A percentile compares a stretch with the other conserved stretches of the same genome.
These are phyloP conservation scores for Battus philenor DNA, from an alignment of 1,140 invertebrate genomes.

Conservation along the genomic window DNA sequence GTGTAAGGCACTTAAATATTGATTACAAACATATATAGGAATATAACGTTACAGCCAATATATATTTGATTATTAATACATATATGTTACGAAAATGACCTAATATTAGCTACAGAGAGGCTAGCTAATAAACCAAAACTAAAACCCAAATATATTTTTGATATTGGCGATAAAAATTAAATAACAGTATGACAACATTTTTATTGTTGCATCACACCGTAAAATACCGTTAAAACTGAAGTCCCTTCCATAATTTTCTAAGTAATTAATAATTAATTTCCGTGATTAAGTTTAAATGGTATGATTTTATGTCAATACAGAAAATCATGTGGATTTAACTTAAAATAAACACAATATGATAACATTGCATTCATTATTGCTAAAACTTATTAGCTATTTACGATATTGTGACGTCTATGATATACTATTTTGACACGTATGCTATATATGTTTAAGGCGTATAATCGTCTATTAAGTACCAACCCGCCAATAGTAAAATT, in stretches of 20 bases:
- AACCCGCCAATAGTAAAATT: slow-evolving; percentile 18
- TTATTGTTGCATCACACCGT: neutral
- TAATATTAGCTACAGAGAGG: too few species aligned
- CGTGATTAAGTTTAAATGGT: too few species aligned
- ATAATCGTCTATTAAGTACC: slow-evolving; percentile 8
- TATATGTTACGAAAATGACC: too few species aligned
- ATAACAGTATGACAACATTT: neutral
- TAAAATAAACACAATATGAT: neutral
- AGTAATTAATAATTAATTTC: neutral
- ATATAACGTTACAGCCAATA: too few species aligned
- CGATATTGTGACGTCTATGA: slow-evolving; percentile 13
- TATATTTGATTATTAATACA: too few species aligned
- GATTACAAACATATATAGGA: too few species aligned
- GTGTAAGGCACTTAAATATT: slow-evolving; percentile 2
- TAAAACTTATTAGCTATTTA: slow-evolving; percentile 6
- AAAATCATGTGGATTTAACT: slow-evolving; percentile 6
- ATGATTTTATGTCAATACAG: too few species aligned
- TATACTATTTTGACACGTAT: slow-evolving; percentile 17
- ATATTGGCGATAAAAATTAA: neutral
- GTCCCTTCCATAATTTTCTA: neutral
- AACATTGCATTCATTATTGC: slow-evolving; percentile 6
- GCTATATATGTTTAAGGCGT: slow-evolving; percentile 1
- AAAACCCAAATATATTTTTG: neutral
- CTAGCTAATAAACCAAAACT: too few species aligned
- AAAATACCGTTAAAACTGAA: neutral